Conservation (phyloP, 1,140 invertebrate species). For the Neodiprion fabricii region DNA sequence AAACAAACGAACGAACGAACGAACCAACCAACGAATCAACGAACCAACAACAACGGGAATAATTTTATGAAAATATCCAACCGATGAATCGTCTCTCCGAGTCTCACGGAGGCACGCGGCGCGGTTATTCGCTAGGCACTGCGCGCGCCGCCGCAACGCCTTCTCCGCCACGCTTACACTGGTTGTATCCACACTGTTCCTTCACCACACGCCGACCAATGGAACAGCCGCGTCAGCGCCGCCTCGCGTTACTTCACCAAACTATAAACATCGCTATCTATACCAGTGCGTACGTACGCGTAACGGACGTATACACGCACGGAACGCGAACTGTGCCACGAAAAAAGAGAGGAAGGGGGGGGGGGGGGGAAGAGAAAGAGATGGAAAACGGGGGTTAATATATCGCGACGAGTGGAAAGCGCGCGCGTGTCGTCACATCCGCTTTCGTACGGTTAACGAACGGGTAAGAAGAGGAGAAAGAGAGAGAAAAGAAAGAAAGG, state of each 20-base stretch:
- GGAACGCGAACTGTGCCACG: conserved; percentile 3
- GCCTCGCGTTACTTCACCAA: conserved; percentile 29
- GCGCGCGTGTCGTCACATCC: conserved; percentile 53
- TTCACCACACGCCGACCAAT: not conserved
- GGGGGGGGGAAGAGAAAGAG: not conserved
- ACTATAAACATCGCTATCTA: conserved; percentile 16
- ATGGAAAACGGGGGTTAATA: not conserved
- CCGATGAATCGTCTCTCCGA: conserved; percentile 23
- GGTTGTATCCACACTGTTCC: not conserved
- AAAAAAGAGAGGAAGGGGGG: not conserved
- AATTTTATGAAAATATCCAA: conserved; percentile 12
- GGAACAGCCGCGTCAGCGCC: conserved; percentile 22
- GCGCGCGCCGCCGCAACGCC: conserved; percentile 24
- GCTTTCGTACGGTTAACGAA: conserved; percentile 26
- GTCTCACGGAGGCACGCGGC: conserved; percentile 22
- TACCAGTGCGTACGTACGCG: not conserved
- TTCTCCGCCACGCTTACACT: not conserved
- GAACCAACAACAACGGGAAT: conserved; percentile 13
- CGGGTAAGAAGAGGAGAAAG: conserved; percentile 4
- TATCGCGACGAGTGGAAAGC: conserved; percentile 33
- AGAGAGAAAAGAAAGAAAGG: conserved; percentile 11
- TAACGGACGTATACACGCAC: conserved; percentile 20
- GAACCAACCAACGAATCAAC: not conserved
- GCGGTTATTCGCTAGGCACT: conserved; percentile 40
- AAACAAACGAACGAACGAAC: too few relatives aligned